Percentiles rank a stretch among this genome's conserved stretches.
phyloP scores from a whole-genome alignment of 1,140 invertebrate species.

The Conus ventricosus region DNA sequence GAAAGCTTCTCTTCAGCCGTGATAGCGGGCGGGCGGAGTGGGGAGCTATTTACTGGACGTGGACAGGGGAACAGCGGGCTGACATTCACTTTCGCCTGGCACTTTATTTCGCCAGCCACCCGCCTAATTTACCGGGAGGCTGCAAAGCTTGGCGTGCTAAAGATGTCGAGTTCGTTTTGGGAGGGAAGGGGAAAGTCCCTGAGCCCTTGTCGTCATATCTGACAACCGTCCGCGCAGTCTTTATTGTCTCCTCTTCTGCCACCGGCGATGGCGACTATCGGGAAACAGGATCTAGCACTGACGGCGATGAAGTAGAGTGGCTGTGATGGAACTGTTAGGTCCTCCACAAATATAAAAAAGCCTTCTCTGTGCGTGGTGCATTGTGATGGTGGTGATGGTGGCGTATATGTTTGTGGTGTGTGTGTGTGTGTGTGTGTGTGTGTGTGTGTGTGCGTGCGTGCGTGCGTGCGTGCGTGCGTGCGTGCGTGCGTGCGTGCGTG shows the following conservation, averaged over 20 bases:
- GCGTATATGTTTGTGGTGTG: too few species aligned
- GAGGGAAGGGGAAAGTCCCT: background rate
- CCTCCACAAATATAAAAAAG: too few species aligned
- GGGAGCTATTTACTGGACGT: too few species aligned
- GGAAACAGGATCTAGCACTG: background rate
- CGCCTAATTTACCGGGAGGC: background rate
- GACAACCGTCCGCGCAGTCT: background rate
- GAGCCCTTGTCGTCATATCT: background rate
- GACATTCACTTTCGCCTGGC: background rate
- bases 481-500: too few species aligned
- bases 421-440: too few species aligned
- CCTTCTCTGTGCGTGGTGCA: too few species aligned
- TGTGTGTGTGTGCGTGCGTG: too few species aligned
- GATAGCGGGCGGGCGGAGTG: too few species aligned
- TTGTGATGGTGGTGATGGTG: too few species aligned
- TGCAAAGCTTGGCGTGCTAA: slow-evolving; percentile 2
- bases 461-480: too few species aligned
- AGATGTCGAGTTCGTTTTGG: background rate
- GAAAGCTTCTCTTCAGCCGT: too few species aligned
- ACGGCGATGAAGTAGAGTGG: background rate
- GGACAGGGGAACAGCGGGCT: background rate
- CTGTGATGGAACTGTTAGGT: background rate
- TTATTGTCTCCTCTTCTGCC: background rate
- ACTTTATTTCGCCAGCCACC: background rate
- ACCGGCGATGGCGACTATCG: background rate